Percentiles rank a stretch among this genome's conserved stretches.
Conservation (phyloP, 1,140 invertebrate genomes). For the Potamilus streckersoni region DNA sequence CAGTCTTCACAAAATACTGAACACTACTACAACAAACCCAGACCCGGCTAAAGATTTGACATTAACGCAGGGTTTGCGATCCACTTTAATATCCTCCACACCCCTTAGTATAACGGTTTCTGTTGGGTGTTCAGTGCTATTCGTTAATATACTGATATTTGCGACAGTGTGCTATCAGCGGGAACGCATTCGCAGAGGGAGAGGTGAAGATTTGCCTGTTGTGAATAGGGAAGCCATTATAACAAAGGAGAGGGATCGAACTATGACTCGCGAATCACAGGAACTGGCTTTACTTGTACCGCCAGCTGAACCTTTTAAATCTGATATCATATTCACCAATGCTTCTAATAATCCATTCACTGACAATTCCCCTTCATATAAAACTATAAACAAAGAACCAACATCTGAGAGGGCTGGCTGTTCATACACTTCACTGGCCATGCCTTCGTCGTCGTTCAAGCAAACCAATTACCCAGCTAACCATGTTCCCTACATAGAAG, state of each 20-base stretch:
- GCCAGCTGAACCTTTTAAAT: not conserved
- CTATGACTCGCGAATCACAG: not conserved
- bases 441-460: slow-evolving; percentile 23
- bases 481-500: slow-evolving; percentile 6
- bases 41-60: not conserved
- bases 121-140: slow-evolving; percentile 89
- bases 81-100: slow-evolving; percentile 13
- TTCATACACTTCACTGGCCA: slow-evolving; percentile 29
- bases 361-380: not conserved
- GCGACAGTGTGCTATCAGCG: slow-evolving; percentile 94
- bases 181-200: slow-evolving; percentile 74
- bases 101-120: slow-evolving; percentile 81
- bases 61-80: not conserved
- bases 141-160: slow-evolving; percentile 92
- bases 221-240: not conserved
- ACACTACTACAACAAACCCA: slow-evolving; percentile 9
- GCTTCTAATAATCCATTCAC: slow-evolving; percentile 10
- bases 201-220: not conserved
- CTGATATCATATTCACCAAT: not conserved
- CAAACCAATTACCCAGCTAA: slow-evolving; percentile 15
- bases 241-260: slow-evolving; percentile 5
- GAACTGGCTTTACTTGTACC: slow-evolving; percentile 7
- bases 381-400: slow-evolving; percentile 17
- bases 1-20: slow-evolving; percentile 27
- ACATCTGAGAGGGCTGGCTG: slow-evolving; percentile 15